Percentiles rank a stretch among this genome's conserved stretches.
Evolutionary conservation across 2,888 invertebrate species (phyloP).

Genomic region (Lysandra bellargus): DNA sequence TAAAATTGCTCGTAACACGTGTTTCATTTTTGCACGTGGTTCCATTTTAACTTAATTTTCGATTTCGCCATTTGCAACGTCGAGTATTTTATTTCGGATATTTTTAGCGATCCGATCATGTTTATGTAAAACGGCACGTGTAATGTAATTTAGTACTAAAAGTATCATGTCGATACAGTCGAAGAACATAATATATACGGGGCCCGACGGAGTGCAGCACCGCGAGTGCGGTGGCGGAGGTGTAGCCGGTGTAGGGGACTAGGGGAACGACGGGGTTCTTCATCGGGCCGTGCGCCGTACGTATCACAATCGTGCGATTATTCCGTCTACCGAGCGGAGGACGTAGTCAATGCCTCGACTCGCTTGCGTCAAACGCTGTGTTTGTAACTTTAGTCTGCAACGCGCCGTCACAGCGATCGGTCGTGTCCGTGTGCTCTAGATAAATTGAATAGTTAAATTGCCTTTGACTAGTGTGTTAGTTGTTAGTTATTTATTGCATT

Average conservation of each 20-base stretch:
- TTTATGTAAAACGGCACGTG: background rate
- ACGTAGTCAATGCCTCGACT: constrained; percentile 63
- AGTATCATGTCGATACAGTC: background rate
- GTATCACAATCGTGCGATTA: constrained; percentile 62
- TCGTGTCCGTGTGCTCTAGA: constrained; percentile 54
- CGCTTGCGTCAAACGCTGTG: constrained; percentile 56
- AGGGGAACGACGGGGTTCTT: constrained; percentile 47
- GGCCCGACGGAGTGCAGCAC: constrained; percentile 35
- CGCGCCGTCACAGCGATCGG: constrained; percentile 61
- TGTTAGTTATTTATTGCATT: constrained; percentile 58
- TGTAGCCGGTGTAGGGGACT: constrained; percentile 43
- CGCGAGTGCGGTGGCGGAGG: constrained; percentile 41
- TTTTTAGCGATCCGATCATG: constrained; percentile 5
- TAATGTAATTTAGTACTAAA: constrained; percentile 12
- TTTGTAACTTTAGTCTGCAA: constrained; percentile 63
- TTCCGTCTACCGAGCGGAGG: constrained; percentile 71
- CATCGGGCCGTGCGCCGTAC: constrained; percentile 46
- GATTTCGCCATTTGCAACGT: background rate
- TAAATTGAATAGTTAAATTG: constrained; percentile 52
- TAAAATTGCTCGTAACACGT: constrained; percentile 5
- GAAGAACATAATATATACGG: constrained; percentile 10
- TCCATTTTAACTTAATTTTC: background rate
- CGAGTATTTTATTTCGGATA: background rate
- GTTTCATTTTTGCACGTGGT: background rate
- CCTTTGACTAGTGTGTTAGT: constrained; percentile 53